These are phyloP conservation scores for Petrosia ficiformis DNA, from an alignment of 37 sponge, comb jelly and placozoan genomes.

Conservation along the genomic window DNA sequence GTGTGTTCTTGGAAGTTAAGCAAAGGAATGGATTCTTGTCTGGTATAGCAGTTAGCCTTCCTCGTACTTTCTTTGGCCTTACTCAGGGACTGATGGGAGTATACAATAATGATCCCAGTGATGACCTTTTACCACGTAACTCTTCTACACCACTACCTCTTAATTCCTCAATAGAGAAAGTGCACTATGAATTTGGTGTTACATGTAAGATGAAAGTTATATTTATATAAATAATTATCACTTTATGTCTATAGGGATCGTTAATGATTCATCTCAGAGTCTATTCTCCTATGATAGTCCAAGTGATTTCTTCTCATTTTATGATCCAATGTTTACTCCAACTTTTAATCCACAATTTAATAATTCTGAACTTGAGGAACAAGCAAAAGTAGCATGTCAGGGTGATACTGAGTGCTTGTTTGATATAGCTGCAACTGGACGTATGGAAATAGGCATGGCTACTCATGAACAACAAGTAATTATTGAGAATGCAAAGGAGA, in stretches of 20 bases:
- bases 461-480: no score
- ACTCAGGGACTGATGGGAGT: constrained; percentile 4
- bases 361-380: background rate
- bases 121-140: background rate
- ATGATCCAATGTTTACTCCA: background rate
- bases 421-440: constrained; percentile 4
- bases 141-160: background rate
- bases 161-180: background rate
- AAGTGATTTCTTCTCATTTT: background rate
- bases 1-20: background rate
- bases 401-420: no score
- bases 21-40: constrained; percentile 3
- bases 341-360: background rate
- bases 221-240: background rate
- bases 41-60: constrained; percentile 2
- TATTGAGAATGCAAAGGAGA: no score
- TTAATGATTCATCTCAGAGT: background rate
- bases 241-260: background rate
- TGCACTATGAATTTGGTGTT: background rate
- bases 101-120: background rate
- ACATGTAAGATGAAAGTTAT: background rate
- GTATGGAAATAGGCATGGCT: background rate
- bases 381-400: background rate
- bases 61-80: background rate
- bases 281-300: background rate